A percentile compares a stretch with the other conserved stretches of the same genome.
Conservation (phyloP, 1,140 invertebrate species). For the Trinorchestia longiramus region DNA sequence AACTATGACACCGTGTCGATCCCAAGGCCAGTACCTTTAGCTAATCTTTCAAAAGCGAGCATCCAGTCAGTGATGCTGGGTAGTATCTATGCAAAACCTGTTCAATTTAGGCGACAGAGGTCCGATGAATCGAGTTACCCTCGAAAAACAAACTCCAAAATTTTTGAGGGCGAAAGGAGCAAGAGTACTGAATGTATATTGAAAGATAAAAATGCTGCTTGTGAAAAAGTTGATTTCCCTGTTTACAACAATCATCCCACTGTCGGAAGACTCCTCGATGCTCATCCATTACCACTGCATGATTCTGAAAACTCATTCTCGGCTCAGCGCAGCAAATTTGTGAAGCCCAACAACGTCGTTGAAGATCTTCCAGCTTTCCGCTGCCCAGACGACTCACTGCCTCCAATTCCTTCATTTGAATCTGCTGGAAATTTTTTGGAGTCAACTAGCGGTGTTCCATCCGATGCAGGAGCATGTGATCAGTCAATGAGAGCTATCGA, state of each 20-base stretch:
- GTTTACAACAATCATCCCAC: background rate
- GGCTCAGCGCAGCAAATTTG: background rate
- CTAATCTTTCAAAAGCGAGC: background rate
- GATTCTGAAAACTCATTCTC: background rate
- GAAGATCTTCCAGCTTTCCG: background rate
- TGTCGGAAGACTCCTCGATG: background rate
- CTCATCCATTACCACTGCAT: background rate
- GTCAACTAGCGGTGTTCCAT: background rate
- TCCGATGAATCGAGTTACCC: conserved; percentile 13
- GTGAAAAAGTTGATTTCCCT: background rate
- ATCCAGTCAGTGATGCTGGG: conserved; percentile 18
- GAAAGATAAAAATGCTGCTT: background rate
- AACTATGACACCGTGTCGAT: conserved; percentile 37
- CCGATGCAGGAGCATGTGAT: background rate
- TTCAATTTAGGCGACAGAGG: background rate
- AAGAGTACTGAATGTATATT: conserved; percentile 27
- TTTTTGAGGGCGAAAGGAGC: background rate
- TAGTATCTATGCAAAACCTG: background rate
- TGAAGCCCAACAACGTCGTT: background rate
- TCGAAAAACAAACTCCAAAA: background rate
- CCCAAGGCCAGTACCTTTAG: conserved; percentile 3
- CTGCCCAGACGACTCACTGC: background rate
- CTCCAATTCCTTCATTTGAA: background rate
- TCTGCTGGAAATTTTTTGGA: background rate
- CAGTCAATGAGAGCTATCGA: background rate